Base-by-base conservation (phyloP, 2,888 invertebrate species). In the Synergus itoensis region DNA sequence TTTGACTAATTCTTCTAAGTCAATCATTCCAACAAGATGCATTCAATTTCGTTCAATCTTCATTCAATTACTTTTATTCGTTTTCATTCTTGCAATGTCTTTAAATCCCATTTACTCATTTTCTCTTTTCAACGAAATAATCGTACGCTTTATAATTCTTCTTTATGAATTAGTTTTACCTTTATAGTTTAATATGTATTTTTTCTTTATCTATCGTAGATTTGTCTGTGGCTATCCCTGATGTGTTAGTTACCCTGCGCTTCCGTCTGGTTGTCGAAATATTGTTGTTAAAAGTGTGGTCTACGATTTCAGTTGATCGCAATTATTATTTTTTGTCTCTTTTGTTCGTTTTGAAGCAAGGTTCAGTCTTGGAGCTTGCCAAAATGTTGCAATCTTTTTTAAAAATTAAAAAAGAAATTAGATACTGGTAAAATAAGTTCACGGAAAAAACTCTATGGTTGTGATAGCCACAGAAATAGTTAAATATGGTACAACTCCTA, bases 201-300 rank as follows among this genome's bases (percentile, higher is more conserved):
- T 87, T 88, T 85, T 87, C 86, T 89, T 91, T 91, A 91, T 91
- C 89, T 91, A 91, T 91, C 92, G 90, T 92, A 92, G 92, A 92
- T 92, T 92, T 92, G 92, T 92, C 92, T 91, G 92, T 91, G 92
- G 92, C 91, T 92, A 92, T 92, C 92, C 92, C 92, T 92, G 92
- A 92, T 92, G 91, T 91, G 92, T 92, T 91, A 91, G 89, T 92
- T 92, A 92, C 92, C 92, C 92, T 92, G 92, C 92, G 91, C 92
- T 92, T 92, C 92, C 92, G 92, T 92, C 92, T 92, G 92, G 90
- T 91, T 92, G 89, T 92, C 91, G 91, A 92, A 92, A 91, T 92
- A 92, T 91, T 91, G 89, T 91, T 90, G 89, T 88, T 84, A 86
- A 89, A 89, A 89, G 87, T 90, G 87, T 90, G 88, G 88, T 89